Conservation (phyloP, 2,113 vertebrate species). For the Trichechus manatus region DNA sequence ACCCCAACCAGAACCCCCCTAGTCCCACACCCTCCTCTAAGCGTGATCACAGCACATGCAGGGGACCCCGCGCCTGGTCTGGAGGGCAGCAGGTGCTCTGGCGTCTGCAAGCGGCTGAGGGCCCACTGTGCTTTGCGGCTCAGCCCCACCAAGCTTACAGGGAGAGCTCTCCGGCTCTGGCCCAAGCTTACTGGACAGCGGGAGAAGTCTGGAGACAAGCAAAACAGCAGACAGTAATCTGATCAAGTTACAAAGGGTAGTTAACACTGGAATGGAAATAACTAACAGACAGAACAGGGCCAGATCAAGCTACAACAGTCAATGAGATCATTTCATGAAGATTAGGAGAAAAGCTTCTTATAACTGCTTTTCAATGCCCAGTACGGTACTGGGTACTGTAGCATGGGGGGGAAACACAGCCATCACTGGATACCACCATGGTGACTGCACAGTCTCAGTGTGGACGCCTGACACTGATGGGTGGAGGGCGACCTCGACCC, state of each 20-base stretch:
- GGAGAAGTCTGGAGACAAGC: not conserved
- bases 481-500: no score
- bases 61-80: slow-evolving; percentile 42
- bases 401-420: not conserved
- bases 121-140: not conserved
- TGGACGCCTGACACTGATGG: not conserved
- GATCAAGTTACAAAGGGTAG: not conserved
- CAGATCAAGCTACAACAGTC: not conserved
- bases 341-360: not conserved
- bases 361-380: not conserved
- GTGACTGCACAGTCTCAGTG: slow-evolving; percentile 29
- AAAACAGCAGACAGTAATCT: not conserved
- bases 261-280: not conserved
- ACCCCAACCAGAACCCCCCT: slow-evolving; percentile 27
- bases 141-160: not conserved
- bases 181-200: not conserved
- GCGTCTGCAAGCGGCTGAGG: not conserved
- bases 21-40: not conserved
- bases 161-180: not conserved
- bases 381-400: not conserved
- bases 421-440: accelerated
- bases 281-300: not conserved
- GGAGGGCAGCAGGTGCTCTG: not conserved
- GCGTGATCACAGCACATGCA: not conserved
- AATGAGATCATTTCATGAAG: slow-evolving; percentile 12